These are phyloP conservation scores for Aspidiotus rigidus DNA, from an alignment of 2,888 invertebrate species.

Conservation along the genomic window DNA sequence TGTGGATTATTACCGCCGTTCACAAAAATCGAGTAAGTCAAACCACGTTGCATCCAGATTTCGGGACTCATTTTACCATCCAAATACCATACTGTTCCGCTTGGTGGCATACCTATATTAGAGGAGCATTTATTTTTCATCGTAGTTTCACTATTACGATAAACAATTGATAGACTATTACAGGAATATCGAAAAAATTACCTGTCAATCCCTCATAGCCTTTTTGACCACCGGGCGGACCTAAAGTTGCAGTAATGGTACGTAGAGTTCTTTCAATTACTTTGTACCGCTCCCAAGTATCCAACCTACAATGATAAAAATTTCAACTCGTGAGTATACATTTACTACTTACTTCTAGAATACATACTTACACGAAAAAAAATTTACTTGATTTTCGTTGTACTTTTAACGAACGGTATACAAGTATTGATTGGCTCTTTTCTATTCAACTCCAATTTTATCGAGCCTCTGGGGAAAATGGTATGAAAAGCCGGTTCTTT, in stretches of 20 bases:
- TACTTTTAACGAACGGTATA: slow-evolving; percentile 51
- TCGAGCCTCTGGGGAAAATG: slow-evolving; percentile 61
- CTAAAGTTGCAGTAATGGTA: slow-evolving; percentile 69
- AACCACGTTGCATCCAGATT: slow-evolving; percentile 72
- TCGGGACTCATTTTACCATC: slow-evolving; percentile 83
- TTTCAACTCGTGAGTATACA: background rate
- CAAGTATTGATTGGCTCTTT: slow-evolving; percentile 60
- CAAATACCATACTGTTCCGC: slow-evolving; percentile 80
- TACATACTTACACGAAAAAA: background rate
- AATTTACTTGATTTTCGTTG: slow-evolving; percentile 29
- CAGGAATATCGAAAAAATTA: slow-evolving; percentile 40
- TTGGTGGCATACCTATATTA: slow-evolving; percentile 53
- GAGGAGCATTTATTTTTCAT: slow-evolving; percentile 32
- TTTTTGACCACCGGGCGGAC: slow-evolving; percentile 70
- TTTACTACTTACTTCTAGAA: background rate
- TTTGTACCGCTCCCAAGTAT: slow-evolving; percentile 47
- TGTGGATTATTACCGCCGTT: slow-evolving; percentile 83
- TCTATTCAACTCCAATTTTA: slow-evolving; percentile 57
- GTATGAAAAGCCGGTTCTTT: slow-evolving; percentile 77
- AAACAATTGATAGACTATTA: background rate
- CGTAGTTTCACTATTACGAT: background rate
- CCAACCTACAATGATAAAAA: slow-evolving; percentile 39
- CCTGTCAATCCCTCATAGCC: slow-evolving; percentile 67
- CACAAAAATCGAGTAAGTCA: slow-evolving; percentile 72
- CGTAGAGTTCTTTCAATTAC: slow-evolving; percentile 55